Conservation (phyloP, 2,113 vertebrate genomes). For the Tyto alba region DNA sequence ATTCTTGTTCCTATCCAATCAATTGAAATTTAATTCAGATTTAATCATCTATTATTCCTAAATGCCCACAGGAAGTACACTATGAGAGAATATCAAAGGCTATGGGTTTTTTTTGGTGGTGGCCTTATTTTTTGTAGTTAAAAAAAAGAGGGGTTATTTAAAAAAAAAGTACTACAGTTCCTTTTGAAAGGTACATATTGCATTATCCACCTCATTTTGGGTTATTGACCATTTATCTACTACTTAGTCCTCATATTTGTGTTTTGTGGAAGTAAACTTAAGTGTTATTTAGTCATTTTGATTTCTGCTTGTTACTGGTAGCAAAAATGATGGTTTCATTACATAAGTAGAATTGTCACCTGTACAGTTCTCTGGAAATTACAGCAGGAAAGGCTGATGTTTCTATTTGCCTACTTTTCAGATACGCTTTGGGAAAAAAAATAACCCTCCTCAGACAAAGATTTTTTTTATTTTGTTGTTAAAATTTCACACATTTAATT, state of each 20-base stretch:
- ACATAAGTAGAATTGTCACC: background rate
- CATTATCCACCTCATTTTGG: background rate
- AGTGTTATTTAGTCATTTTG: background rate
- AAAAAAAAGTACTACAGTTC: background rate
- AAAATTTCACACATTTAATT: background rate
- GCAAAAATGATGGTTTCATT: slow-evolving; percentile 19
- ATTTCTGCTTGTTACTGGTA: background rate
- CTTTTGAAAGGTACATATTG: background rate
- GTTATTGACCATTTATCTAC: background rate
- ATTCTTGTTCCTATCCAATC: background rate
- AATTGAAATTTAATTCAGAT: background rate
- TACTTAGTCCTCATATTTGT: background rate
- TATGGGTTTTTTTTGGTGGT: background rate
- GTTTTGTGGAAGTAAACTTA: background rate
- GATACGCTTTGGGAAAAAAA: background rate
- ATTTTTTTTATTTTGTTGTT: background rate
- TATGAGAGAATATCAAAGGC: background rate
- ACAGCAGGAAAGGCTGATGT: background rate
- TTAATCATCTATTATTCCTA: background rate
- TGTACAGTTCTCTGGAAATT: background rate
- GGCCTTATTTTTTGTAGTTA: background rate
- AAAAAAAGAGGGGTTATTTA: background rate
- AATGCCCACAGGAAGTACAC: background rate
- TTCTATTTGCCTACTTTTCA: background rate
- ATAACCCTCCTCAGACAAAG: background rate